Evolutionary conservation across 30 jellyfish, hydroid and myxozoan species (phyloP).

Genomic region (Turritopsis rubra): DNA sequence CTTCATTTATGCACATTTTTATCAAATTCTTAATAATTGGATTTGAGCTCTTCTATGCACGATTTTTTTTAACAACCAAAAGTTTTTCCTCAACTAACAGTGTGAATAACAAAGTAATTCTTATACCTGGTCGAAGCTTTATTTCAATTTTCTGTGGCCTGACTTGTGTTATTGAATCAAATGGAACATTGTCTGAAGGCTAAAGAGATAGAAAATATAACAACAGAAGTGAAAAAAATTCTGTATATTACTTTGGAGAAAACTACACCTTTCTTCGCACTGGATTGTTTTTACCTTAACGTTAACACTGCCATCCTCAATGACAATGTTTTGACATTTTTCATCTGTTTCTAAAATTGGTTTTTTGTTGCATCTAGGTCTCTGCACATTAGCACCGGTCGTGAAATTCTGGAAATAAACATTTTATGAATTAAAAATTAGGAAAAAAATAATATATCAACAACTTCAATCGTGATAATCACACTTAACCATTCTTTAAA

Average conservation of each 20-base stretch:
- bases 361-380: conserved; percentile 38
- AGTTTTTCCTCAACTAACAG: too few relatives aligned
- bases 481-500: too few relatives aligned
- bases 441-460: not conserved
- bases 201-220: not conserved
- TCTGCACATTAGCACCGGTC: not conserved
- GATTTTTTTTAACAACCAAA: too few relatives aligned
- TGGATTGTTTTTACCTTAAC: too few relatives aligned
- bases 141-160: conserved; percentile 63
- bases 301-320: conserved; percentile 6
- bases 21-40: too few relatives aligned
- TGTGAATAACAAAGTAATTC: not conserved
- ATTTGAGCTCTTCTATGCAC: not conserved
- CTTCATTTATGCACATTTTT: too few relatives aligned
- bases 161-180: conserved; percentile 68
- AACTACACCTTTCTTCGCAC: too few relatives aligned
- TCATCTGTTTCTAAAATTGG: conserved; percentile 19
- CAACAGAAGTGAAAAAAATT: not conserved
- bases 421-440: not conserved
- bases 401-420: conserved; percentile 29
- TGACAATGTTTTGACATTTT: conserved; percentile 24
- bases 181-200: conserved; percentile 37
- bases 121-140: conserved; percentile 72
- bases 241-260: too few relatives aligned
- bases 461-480: too few relatives aligned